A percentile compares a stretch with the other conserved stretches of the same genome.
phyloP scores from a whole-genome alignment of 2,113 vertebrate species.

The Boleophthalmus pectinirostris region DNA sequence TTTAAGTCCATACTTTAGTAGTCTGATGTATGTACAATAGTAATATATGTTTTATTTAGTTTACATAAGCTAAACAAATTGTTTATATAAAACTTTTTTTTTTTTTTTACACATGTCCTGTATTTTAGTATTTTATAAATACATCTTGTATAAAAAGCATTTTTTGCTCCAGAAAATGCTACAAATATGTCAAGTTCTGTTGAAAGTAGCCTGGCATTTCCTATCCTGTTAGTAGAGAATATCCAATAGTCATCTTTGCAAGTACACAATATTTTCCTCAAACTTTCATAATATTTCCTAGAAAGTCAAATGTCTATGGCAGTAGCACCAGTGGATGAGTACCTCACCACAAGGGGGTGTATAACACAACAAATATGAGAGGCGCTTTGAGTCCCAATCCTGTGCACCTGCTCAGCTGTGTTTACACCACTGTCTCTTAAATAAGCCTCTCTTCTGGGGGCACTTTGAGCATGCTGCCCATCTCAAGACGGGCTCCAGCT shows the following conservation, averaged over 20 bases:
- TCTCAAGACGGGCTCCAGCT: constrained; percentile 92
- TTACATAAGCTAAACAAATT: not conserved
- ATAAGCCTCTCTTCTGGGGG: constrained; percentile 92
- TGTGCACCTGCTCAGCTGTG: constrained; percentile 8
- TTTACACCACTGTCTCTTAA: not conserved
- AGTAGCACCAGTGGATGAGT: constrained; percentile 17
- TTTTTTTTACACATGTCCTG: not conserved
- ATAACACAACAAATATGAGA: not conserved
- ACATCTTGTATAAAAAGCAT: not conserved
- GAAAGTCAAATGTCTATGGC: not conserved
- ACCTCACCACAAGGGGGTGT: constrained; percentile 25
- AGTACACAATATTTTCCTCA: not conserved
- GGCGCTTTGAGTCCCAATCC: constrained; percentile 1
- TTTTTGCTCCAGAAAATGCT: not conserved
- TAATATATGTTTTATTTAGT: not conserved
- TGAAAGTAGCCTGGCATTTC: not conserved
- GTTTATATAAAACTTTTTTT: not conserved
- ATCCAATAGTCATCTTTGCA: too few relatives aligned
- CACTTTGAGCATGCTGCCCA: constrained; percentile 97
- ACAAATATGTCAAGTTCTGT: constrained; percentile 1
- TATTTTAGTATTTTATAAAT: constrained; percentile 11
- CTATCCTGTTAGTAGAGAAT: too few relatives aligned
- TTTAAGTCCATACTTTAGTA: not conserved
- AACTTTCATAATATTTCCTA: not conserved
- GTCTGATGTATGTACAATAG: not conserved